Percentiles rank a stretch among this genome's conserved stretches.
phyloP scores from a whole-genome alignment of 2,888 invertebrate species.

The Cryptocephalus primarius region DNA sequence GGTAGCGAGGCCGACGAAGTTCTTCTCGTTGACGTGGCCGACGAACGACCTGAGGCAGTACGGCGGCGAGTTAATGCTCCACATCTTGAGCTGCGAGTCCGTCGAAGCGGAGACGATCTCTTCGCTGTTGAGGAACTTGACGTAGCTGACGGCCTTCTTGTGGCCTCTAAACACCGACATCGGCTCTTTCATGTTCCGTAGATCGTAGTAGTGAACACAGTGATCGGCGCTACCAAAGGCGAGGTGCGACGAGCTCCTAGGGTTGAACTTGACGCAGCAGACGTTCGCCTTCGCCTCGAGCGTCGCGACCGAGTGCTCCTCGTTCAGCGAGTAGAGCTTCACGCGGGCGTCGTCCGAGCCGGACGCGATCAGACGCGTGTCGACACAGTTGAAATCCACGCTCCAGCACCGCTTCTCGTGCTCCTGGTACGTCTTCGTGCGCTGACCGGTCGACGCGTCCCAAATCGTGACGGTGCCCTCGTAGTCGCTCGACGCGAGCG shows the following conservation, averaged over 20 bases:
- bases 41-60: conserved; percentile 76
- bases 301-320: conserved; percentile 75
- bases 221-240: conserved; percentile 97
- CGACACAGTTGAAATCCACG: conserved; percentile 87
- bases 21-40: conserved; percentile 91
- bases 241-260: conserved; percentile 72
- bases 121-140: conserved; percentile 74
- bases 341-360: conserved; percentile 90
- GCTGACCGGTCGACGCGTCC: conserved; percentile 73
- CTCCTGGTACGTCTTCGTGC: conserved; percentile 69
- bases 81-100: conserved; percentile 82
- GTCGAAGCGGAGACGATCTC: conserved; percentile 89
- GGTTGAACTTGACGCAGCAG: conserved; percentile 89
- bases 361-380: conserved; percentile 80
- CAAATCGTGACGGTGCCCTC: conserved; percentile 89
- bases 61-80: conserved; percentile 70
- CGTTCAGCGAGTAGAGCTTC: conserved; percentile 84
- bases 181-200: conserved; percentile 72
- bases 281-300: conserved; percentile 91
- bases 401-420: conserved; percentile 95
- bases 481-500: conserved; percentile 86
- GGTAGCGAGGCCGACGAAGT: conserved; percentile 88
- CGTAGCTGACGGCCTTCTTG: conserved; percentile 88
- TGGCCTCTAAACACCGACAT: conserved; percentile 69
- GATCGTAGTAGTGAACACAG: conserved; percentile 91